Percentiles rank a stretch among this genome's conserved stretches.
These are phyloP conservation scores for Xiphydria camelus DNA, from an alignment of 2,888 invertebrate species.

Conservation along the genomic window DNA sequence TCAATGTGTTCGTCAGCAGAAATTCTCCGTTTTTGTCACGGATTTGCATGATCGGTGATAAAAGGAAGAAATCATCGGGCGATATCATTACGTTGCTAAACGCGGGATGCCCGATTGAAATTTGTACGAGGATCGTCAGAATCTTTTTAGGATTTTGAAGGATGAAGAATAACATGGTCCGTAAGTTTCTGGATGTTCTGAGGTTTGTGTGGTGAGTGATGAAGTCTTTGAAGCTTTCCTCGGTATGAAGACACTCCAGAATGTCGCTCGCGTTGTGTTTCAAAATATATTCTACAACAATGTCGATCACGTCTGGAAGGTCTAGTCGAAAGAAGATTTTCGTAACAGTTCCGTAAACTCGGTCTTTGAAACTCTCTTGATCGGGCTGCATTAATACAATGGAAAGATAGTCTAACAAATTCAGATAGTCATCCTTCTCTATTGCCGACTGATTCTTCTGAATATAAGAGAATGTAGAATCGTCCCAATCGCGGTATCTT, in stretches of 20 bases:
- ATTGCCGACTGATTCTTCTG: constrained; percentile 22
- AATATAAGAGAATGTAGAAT: constrained; percentile 27
- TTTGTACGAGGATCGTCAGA: constrained; percentile 38
- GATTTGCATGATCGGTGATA: constrained; percentile 39
- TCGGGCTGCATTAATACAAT: constrained; percentile 22
- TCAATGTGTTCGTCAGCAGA: constrained; percentile 23
- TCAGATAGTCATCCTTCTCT: constrained; percentile 32
- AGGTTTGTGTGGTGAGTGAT: constrained; percentile 33
- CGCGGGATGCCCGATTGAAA: constrained; percentile 34
- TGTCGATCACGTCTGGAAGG: constrained; percentile 33
- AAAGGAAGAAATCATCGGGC: constrained; percentile 31
- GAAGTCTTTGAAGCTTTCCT: constrained; percentile 33
- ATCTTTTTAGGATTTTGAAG: constrained; percentile 37
- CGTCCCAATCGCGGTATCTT: constrained; percentile 42
- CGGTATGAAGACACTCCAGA: constrained; percentile 30
- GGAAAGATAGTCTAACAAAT: constrained; percentile 39
- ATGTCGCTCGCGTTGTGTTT: constrained; percentile 33
- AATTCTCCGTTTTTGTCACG: constrained; percentile 24
- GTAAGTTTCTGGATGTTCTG: constrained; percentile 14
- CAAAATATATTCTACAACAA: constrained; percentile 32
- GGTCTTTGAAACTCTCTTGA: constrained; percentile 24
- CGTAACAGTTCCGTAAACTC: constrained; percentile 25
- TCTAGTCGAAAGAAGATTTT: constrained; percentile 29
- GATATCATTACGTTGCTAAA: constrained; percentile 36
- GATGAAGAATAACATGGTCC: constrained; percentile 30